Percentiles rank a stretch among this genome's conserved stretches.
Evolutionary conservation across 1,140 invertebrate genomes (phyloP).

Genomic region (Apis mellifera): Amel_HAv3.1 CM009931.2:12544001-12544500

Average conservation of each 20-base stretch:
- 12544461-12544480: not conserved
- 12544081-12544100: not conserved
- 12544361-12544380: no score
- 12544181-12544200: not conserved
- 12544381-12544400: no score
- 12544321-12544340: no score
- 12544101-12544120: slow-evolving; percentile 35
- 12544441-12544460: not conserved
- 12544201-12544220: no score
- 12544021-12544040: not conserved
- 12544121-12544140: not conserved
- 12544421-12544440: not conserved
- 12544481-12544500: not conserved
- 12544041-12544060: not conserved
- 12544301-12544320: no score
- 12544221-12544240: no score
- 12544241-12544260: no score
- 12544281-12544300: no score
- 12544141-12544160: not conserved
- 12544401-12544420: no score
- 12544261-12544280: no score
- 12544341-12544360: no score
- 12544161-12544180: not conserved
- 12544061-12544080: not conserved
- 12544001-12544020: not conserved